Conservation (phyloP, 2,888 invertebrate genomes). For the Nemotelus pantherinus region DNA sequence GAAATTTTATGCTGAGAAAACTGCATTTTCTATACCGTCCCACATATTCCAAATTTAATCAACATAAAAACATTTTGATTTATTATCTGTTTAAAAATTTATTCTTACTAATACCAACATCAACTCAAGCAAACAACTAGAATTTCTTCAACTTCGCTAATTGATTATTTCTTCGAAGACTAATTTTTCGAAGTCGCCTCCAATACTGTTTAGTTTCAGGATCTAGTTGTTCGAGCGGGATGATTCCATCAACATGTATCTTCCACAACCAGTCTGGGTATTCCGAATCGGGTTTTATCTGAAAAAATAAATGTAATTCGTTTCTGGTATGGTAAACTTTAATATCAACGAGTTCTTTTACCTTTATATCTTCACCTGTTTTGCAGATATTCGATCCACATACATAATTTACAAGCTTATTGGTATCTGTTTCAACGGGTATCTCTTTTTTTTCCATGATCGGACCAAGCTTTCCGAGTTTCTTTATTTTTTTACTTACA, state of each 20-base stretch:
- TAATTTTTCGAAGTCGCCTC: slow-evolving; percentile 75
- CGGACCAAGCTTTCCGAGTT: slow-evolving; percentile 70
- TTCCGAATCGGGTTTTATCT: slow-evolving; percentile 77
- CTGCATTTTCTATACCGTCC: too few species aligned
- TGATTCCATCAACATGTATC: slow-evolving; percentile 72
- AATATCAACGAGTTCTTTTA: slow-evolving; percentile 53
- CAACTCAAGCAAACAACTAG: slow-evolving; percentile 57
- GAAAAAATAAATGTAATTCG: slow-evolving; percentile 40
- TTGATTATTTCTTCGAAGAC: slow-evolving; percentile 72
- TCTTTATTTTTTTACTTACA: slow-evolving; percentile 63
- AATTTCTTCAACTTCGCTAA: slow-evolving; percentile 71
- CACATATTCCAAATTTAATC: too few species aligned
- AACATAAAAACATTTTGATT: too few species aligned
- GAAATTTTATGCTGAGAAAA: too few species aligned
- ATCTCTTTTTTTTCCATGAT: slow-evolving; percentile 76
- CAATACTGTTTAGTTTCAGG: slow-evolving; percentile 84
- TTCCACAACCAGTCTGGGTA: slow-evolving; percentile 95
- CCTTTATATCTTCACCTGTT: slow-evolving; percentile 83
- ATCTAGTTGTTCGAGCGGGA: slow-evolving; percentile 78
- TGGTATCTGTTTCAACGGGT: slow-evolving; percentile 86
- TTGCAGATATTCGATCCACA: slow-evolving; percentile 88
- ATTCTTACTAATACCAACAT: slow-evolving; percentile 30
- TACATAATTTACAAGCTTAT: slow-evolving; percentile 77
- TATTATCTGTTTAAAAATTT: neutral
- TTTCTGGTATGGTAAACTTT: neutral